These are phyloP conservation scores for Muscicapa striata DNA, from an alignment of 2,797 vertebrate genomes.

Conservation along the genomic window DNA sequence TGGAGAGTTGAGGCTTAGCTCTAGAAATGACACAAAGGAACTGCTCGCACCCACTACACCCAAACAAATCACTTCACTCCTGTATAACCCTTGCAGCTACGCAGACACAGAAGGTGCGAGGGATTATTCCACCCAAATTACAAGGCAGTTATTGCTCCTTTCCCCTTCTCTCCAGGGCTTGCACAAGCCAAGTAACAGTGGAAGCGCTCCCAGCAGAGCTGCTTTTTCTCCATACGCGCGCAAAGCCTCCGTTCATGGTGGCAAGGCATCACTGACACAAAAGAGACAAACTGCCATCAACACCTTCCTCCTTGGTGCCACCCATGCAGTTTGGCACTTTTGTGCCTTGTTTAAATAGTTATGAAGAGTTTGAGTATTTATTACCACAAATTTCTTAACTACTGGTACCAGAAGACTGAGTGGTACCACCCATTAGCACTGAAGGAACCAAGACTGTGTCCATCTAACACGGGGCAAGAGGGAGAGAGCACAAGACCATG, in stretches of 20 bases:
- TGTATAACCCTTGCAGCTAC: conserved; percentile 32
- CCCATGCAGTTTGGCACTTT: conserved; percentile 63
- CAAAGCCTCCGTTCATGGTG: conserved; percentile 27
- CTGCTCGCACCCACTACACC: conserved; percentile 3
- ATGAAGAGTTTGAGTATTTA: conserved; percentile 22
- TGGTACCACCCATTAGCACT: neutral
- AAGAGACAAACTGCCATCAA: conserved; percentile 62
- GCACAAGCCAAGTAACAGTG: conserved; percentile 24
- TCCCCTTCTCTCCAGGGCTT: conserved; percentile 25
- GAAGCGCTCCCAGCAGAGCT: conserved; percentile 3
- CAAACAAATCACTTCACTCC: conserved; percentile 53
- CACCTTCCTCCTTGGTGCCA: conserved; percentile 46
- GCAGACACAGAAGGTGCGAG: conserved; percentile 63
- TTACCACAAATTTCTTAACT: conserved; percentile 5
- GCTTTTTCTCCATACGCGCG: neutral
- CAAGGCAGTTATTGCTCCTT: conserved; percentile 56
- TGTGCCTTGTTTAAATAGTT: conserved; percentile 40
- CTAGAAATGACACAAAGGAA: conserved; percentile 47
- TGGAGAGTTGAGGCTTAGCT: neutral
- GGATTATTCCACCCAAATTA: conserved; percentile 61
- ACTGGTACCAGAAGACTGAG: neutral
- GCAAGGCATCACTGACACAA: conserved; percentile 43
- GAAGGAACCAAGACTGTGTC: neutral
- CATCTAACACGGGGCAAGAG: neutral
- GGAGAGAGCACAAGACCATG: neutral